Conservation (phyloP, 2,888 invertebrate genomes). For the Gandaritis pyraliata region DNA sequence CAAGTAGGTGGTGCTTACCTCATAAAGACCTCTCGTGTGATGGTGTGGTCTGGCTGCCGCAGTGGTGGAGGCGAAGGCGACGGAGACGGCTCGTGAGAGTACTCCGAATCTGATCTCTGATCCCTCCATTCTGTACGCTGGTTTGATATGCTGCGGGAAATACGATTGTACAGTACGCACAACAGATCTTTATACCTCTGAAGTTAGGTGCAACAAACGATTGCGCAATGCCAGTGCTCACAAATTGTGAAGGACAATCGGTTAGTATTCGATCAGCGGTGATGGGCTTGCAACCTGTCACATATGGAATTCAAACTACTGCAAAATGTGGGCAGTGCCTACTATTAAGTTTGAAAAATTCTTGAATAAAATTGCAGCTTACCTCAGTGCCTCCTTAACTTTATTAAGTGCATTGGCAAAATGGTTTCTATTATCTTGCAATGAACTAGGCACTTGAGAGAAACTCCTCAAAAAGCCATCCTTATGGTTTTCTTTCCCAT, state of each 20-base stretch:
- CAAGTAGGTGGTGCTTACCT: constrained; percentile 52
- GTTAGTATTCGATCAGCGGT: too few species aligned
- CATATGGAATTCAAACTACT: too few species aligned
- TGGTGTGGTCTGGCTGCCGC: constrained; percentile 62
- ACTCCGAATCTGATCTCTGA: constrained; percentile 68
- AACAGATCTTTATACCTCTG: too few species aligned
- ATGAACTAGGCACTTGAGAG: constrained; percentile 59
- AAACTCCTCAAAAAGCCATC: constrained; percentile 65
- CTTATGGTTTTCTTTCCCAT: constrained; percentile 72
- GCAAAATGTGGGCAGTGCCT: too few species aligned
- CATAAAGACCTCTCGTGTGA: constrained; percentile 73
- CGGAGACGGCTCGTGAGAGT: constrained; percentile 62
- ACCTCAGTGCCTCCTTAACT: constrained; percentile 76
- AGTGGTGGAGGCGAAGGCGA: constrained; percentile 76
- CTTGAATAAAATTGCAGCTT: constrained; percentile 49
- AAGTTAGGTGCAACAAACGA: too few species aligned
- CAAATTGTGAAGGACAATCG: too few species aligned
- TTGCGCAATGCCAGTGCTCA: too few species aligned
- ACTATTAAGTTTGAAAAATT: too few species aligned
- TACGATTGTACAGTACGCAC: not conserved
- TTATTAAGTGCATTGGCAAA: constrained; percentile 76
- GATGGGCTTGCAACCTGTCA: too few species aligned
- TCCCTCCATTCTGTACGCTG: constrained; percentile 64
- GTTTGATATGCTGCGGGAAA: constrained; percentile 54
- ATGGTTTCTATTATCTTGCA: constrained; percentile 71